Conservation (phyloP, 2,113 vertebrate genomes). For the Montifringilla adamsi region DNA sequence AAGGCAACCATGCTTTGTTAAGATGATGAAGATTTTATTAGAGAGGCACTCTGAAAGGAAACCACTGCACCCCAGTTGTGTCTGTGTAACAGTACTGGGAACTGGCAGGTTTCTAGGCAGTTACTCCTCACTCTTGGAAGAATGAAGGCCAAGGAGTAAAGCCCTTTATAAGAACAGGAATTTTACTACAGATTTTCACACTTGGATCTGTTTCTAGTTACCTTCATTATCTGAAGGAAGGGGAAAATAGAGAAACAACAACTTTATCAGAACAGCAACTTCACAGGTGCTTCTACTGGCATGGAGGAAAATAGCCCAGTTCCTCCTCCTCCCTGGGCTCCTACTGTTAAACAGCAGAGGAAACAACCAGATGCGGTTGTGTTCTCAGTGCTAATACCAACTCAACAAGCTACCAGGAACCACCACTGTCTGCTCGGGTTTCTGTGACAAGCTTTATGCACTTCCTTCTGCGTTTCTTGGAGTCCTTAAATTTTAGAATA, state of each 20-base stretch:
- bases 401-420: neutral
- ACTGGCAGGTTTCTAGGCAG: neutral
- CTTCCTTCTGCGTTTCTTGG: neutral
- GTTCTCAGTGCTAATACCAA: rapidly evolving
- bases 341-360: neutral
- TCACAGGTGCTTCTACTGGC: neutral
- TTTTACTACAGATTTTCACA: neutral
- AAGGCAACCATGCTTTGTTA: neutral
- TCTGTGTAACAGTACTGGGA: neutral
- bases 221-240: neutral
- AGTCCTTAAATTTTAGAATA: neutral
- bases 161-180: neutral
- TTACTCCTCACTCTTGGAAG: neutral
- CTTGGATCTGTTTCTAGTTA: neutral
- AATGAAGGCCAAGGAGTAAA: neutral
- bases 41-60: neutral
- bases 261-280: neutral
- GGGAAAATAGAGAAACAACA: neutral
- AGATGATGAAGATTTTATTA: neutral
- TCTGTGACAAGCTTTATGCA: neutral
- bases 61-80: neutral
- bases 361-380: neutral
- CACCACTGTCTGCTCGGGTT: neutral
- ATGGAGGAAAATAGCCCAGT: neutral
- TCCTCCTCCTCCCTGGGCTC: neutral